Percentiles rank a stretch among this genome's conserved stretches.
Conservation (phyloP, 2,113 vertebrate species). For the Phoenicopterus ruber region DNA sequence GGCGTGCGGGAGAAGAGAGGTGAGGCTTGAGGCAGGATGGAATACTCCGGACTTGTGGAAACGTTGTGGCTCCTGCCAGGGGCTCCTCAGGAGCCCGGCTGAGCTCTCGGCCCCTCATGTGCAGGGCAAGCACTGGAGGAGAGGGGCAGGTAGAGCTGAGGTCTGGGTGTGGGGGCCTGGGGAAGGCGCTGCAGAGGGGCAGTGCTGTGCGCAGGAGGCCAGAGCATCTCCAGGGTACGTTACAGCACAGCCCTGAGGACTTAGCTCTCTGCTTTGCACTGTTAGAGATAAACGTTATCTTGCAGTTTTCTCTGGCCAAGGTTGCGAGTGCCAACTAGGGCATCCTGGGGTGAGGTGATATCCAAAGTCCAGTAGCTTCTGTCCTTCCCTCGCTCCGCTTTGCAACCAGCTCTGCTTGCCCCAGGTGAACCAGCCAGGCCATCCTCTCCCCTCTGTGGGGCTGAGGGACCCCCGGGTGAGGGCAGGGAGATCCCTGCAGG, state of each 20-base stretch:
- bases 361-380: neutral
- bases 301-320: neutral
- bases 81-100: neutral
- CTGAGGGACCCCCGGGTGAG: neutral
- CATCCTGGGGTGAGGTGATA: neutral
- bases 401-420: neutral
- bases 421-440: neutral
- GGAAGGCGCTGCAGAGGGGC: neutral
- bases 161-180: neutral
- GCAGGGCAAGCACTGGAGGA: neutral
- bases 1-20: slow-evolving; percentile 88
- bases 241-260: neutral
- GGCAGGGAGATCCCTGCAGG: neutral
- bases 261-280: neutral
- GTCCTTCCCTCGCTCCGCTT: neutral
- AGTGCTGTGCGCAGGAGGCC: neutral
- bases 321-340: neutral
- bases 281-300: neutral
- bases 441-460: accelerated
- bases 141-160: neutral
- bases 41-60: accelerated
- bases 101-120: accelerated
- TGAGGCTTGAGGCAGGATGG: slow-evolving; percentile 16
- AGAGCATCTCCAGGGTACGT: neutral
- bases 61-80: neutral